Percentiles rank a stretch among this genome's conserved stretches.
phyloP scores from a whole-genome alignment of 2,888 invertebrate species.

The Choristoneura rosaceana region DNA sequence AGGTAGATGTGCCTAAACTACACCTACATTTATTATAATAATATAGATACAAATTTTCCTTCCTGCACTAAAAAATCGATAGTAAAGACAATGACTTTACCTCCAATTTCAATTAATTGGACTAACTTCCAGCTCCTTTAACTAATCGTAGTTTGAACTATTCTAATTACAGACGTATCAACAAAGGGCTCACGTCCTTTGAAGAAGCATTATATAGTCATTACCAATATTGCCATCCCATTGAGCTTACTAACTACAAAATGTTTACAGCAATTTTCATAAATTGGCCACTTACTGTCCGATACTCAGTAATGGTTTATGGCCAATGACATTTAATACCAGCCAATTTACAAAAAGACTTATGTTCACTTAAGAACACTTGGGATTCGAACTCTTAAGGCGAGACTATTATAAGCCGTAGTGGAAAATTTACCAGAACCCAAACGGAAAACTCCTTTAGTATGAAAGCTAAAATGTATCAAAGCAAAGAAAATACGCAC shows the following conservation, averaged over 20 bases:
- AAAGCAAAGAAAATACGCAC: not conserved
- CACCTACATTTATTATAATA: too few species aligned
- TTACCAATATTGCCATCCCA: not conserved
- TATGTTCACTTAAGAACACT: not conserved
- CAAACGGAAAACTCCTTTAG: not conserved
- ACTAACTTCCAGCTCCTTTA: not conserved
- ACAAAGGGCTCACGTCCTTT: not conserved
- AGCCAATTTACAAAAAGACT: not conserved
- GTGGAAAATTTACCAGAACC: not conserved
- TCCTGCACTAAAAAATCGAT: too few species aligned
- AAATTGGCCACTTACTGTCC: constrained; percentile 7
- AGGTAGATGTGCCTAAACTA: too few species aligned
- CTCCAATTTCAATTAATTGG: not conserved
- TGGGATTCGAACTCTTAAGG: not conserved
- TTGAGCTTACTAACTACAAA: not conserved
- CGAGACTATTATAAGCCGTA: not conserved
- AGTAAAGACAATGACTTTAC: too few species aligned
- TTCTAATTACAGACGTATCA: not conserved
- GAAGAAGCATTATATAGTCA: constrained; percentile 7
- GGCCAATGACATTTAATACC: not conserved
- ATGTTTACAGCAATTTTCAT: not conserved
- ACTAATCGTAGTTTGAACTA: not conserved
- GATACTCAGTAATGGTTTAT: not conserved
- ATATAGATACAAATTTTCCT: too few species aligned
- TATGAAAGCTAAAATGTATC: not conserved